Evolutionary conservation across 35 echinoderm and acorn worm genomes (phyloP).

Genomic region (Diadema setosum): DNA sequence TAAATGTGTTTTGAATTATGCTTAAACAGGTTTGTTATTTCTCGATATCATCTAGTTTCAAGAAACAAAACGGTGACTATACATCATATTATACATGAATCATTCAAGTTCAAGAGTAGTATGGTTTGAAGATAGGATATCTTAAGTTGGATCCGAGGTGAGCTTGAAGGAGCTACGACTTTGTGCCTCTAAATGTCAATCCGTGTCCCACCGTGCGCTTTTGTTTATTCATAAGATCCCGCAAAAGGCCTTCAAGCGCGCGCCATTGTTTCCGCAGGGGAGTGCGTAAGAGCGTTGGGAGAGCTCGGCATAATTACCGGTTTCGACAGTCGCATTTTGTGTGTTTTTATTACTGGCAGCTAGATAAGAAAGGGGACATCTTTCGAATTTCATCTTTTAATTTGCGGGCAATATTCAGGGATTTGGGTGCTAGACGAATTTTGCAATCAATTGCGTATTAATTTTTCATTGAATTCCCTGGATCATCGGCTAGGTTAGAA

Average conservation of each 20-base stretch:
- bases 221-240: neutral
- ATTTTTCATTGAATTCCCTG: neutral
- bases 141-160: too few relatives aligned
- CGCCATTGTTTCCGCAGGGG: too few relatives aligned
- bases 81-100: too few relatives aligned
- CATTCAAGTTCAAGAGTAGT: too few relatives aligned
- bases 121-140: too few relatives aligned
- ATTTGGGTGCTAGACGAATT: neutral
- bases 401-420: neutral
- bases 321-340: neutral
- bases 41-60: too few relatives aligned
- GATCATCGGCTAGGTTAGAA: too few relatives aligned
- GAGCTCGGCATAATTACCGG: neutral
- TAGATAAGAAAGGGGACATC: neutral
- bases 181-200: neutral
- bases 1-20: too few relatives aligned
- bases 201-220: too few relatives aligned
- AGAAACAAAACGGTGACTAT: too few relatives aligned
- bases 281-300: too few relatives aligned
- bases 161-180: neutral
- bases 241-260: neutral
- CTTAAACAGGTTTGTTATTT: too few relatives aligned
- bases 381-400: neutral
- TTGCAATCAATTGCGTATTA: neutral
- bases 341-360: neutral